Conservation (phyloP, 1,140 invertebrate species). For the Penaeus vannamei region DNA sequence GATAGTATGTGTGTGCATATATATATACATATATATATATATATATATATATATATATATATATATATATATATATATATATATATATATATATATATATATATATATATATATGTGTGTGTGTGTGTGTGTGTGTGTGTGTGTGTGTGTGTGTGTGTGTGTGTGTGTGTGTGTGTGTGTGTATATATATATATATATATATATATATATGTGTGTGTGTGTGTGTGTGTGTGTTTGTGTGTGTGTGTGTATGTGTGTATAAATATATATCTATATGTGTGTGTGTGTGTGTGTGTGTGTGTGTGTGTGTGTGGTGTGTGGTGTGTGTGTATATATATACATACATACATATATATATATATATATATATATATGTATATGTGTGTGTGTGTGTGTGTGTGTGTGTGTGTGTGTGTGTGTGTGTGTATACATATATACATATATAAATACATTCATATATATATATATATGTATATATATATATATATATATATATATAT, state of each 20-base stretch:
- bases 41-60: slow-evolving; percentile 25
- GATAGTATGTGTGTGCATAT: neutral
- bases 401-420: neutral
- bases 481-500: no score
- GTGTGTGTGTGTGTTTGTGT: slow-evolving; percentile 23
- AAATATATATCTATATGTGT: neutral
- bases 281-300: neutral
- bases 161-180: neutral
- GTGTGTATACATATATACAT: neutral
- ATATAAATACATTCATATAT: neutral
- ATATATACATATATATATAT: slow-evolving; percentile 7
- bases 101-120: neutral
- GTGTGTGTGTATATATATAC: neutral
- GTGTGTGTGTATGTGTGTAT: neutral
- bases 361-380: neutral
- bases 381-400: neutral
- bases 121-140: slow-evolving; percentile 1
- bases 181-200: neutral
- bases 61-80: slow-evolving; percentile 26
- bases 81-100: slow-evolving; percentile 1
- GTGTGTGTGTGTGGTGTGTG: neutral
- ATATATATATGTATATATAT: neutral
- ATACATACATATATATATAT: slow-evolving; percentile 9
- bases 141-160: slow-evolving; percentile 5
- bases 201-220: neutral